Percentiles rank a stretch among this genome's conserved stretches.
Evolutionary conservation across 1,140 invertebrate genomes (phyloP).

Genomic region (Lysiphlebus fabarum): DNA sequence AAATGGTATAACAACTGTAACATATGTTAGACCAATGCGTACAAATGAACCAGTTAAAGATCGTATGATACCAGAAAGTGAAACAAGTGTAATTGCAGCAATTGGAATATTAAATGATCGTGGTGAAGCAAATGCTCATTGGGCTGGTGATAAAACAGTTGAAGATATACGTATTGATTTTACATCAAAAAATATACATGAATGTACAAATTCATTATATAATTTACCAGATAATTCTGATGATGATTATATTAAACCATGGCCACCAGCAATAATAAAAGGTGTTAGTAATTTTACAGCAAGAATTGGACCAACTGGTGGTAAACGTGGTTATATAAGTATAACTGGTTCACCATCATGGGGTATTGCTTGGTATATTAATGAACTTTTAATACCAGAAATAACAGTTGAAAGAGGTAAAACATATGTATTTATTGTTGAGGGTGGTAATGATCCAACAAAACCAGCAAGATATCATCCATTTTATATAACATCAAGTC

Average conservation of each 20-base stretch:
- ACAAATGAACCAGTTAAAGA: constrained; percentile 73
- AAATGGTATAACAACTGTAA: constrained; percentile 79
- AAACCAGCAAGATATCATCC: constrained; percentile 84
- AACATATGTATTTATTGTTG: constrained; percentile 84
- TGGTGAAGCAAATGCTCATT: constrained; percentile 81
- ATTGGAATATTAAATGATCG: constrained; percentile 77
- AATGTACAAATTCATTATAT: constrained; percentile 53
- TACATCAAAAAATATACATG: constrained; percentile 55
- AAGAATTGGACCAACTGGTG: constrained; percentile 80
- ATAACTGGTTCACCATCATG: constrained; percentile 79
- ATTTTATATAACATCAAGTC: constrained; percentile 86
- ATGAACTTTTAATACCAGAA: constrained; percentile 86
- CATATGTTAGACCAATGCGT: constrained; percentile 70
- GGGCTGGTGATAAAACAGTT: constrained; percentile 66
- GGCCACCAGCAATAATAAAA: constrained; percentile 63
- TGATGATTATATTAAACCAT: constrained; percentile 58
- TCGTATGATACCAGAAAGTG: constrained; percentile 63
- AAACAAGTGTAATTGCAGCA: constrained; percentile 80
- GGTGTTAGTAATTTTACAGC: constrained; percentile 67
- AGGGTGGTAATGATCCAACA: constrained; percentile 70
- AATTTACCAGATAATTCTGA: constrained; percentile 36
- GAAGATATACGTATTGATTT: constrained; percentile 76
- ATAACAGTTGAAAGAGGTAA: constrained; percentile 83
- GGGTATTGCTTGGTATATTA: constrained; percentile 93
- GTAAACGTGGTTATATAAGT: constrained; percentile 72